phyloP scores from a whole-genome alignment of 2,888 invertebrate species.

The Orchesellides sinensis region DNA sequence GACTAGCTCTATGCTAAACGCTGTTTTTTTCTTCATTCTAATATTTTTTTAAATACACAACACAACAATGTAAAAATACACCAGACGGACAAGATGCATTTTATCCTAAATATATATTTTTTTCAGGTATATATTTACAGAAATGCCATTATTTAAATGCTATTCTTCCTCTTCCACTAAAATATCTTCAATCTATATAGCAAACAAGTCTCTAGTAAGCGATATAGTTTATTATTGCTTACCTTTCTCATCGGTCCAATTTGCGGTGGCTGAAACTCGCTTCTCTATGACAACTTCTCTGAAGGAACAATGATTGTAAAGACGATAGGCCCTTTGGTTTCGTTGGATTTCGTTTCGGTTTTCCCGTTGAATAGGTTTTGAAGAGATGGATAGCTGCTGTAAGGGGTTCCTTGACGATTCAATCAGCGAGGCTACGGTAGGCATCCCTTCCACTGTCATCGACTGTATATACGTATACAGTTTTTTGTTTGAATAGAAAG shows the following conservation, averaged over 20 bases:
- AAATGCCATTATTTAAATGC: no score
- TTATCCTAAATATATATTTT: no score
- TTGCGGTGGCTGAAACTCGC: slow-evolving; percentile 65
- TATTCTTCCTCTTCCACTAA: no score
- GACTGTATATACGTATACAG: slow-evolving; percentile 55
- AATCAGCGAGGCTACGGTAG: slow-evolving; percentile 53
- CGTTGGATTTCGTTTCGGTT: slow-evolving; percentile 35
- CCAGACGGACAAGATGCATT: no score
- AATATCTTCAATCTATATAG: no score
- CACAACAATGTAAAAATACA: no score
- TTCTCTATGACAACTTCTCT: slow-evolving; percentile 62
- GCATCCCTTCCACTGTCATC: slow-evolving; percentile 71
- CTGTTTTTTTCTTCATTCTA: no score
- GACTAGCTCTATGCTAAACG: no score
- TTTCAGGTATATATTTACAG: no score
- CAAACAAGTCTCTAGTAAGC: no score
- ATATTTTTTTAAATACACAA: no score
- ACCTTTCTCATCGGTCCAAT: slow-evolving; percentile 66
- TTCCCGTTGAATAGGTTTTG: background rate
- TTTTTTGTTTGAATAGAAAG: slow-evolving; percentile 32
- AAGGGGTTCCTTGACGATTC: slow-evolving; percentile 54
- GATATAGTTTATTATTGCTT: slow-evolving; percentile 50
- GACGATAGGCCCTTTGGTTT: slow-evolving; percentile 59
- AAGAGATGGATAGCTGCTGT: slow-evolving; percentile 20
- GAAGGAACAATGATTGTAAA: slow-evolving; percentile 70